Conservation (phyloP, 92 coral and sea anemone genomes). For the Ricordea florida region DNA sequence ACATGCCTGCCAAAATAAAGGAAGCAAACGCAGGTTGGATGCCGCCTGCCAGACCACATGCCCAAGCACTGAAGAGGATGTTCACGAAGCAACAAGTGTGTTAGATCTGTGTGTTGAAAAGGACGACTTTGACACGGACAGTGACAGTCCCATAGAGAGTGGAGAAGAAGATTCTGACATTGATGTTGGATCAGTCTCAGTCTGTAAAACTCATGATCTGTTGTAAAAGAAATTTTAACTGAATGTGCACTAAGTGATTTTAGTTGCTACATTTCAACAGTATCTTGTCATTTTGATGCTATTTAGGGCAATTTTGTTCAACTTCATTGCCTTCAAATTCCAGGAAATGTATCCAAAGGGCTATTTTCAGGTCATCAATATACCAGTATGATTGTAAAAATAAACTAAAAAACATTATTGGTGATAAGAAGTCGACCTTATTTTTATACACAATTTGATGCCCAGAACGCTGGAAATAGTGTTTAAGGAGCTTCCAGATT, state of each 20-base stretch:
- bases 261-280: constrained; percentile 7
- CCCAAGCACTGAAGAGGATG: constrained; percentile 41
- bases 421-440: constrained; percentile 11
- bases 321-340: constrained; percentile 12
- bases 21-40: constrained; percentile 47
- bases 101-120: constrained; percentile 30
- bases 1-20: constrained; percentile 36
- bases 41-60: constrained; percentile 45
- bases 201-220: not conserved
- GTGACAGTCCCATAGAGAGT: constrained; percentile 40
- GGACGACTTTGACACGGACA: constrained; percentile 33
- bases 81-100: constrained; percentile 19
- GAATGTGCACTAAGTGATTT: too few relatives aligned
- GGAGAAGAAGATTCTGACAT: constrained; percentile 14
- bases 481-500: constrained; percentile 22
- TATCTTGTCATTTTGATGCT: constrained; percentile 15
- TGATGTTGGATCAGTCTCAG: constrained; percentile 25
- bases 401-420: constrained; percentile 6
- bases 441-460: constrained; percentile 25
- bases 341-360: constrained; percentile 4
- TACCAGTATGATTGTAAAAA: constrained; percentile 32
- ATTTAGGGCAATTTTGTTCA: constrained; percentile 6
- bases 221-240: constrained; percentile 2
- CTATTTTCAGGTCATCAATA: not conserved
- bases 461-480: constrained; percentile 17